Base-by-base conservation (phyloP, 2,888 invertebrate species). In the Drosophila hamatofila region DNA sequence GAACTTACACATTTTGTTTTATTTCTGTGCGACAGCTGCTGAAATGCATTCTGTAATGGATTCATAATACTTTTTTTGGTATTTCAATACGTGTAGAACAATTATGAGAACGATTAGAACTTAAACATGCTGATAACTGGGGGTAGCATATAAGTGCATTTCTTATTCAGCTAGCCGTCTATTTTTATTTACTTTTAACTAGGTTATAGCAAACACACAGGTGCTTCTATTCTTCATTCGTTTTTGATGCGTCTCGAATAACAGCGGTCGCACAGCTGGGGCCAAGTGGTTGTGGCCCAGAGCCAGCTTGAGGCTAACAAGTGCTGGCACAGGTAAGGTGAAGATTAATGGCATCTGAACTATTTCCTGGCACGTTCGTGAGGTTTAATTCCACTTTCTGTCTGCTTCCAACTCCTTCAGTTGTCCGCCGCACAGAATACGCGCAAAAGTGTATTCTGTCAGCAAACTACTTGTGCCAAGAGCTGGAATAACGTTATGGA, bases 261-360 rank as follows among this genome's bases (percentile, higher is more conserved):
- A 27, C 58, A 55, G 27, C 35, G 23, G 5, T 2, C 23, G 35
- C 14, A 23, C 57, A 72, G 60, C 72, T 67, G 41, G 41, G 64
- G 57, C 67, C 54, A 68, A 68, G n/a, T 48, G 30, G 12, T 23
- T 41, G 37, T 33, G 44, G 59, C 44, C 8, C 6, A 25, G 23
- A 21, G 3, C 4, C 39, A 55, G 21, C 18, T 23, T 39, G 25
- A 41, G 56, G 21, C 42, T 49, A 54, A 71, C 71, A 64, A 66
- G 65, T 41, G n/a, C 35, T 59, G 52, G 55, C 56, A 39, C 30
- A 54, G 33, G 35, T 23, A 27, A 37, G 42, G 35, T 52, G 8
- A 57, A 72, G 79, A 78, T 84, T 68, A 67, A 81, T 81, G 64
- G 70, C 54, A 59, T 59, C 55, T 51, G 48, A 67, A 56, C 44